phyloP scores from a whole-genome alignment of 2,113 vertebrate species.

The Lichenostomus cassidix region DNA sequence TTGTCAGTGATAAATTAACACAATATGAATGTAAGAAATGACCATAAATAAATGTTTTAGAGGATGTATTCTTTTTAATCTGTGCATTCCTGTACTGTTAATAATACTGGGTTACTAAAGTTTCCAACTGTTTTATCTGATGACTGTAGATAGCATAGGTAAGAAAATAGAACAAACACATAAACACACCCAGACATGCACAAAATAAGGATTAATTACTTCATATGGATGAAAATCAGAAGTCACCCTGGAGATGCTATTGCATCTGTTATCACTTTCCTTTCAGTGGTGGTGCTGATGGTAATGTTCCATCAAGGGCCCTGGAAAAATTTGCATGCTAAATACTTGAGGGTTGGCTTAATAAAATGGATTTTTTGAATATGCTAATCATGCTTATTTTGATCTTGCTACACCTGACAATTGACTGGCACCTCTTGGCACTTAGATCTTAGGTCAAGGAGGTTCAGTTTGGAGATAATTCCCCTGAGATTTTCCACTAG shows the following conservation, averaged over 20 bases:
- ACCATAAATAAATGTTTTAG: neutral
- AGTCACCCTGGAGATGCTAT: conserved; percentile 36
- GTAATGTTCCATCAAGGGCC: neutral
- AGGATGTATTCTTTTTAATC: neutral
- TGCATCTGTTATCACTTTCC: conserved; percentile 34
- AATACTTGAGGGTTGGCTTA: conserved; percentile 11
- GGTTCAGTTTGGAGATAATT: neutral
- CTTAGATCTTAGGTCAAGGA: neutral
- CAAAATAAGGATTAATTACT: conserved; percentile 32
- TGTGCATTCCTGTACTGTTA: neutral
- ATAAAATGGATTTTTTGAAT: conserved; percentile 34
- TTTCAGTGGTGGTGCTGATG: neutral
- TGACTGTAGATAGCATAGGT: neutral
- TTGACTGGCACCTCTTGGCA: neutral
- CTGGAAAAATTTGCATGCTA: conserved; percentile 40
- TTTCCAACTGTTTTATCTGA: neutral
- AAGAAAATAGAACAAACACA: neutral
- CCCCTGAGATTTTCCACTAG: neutral
- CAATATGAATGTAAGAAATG: neutral
- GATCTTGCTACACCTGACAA: neutral
- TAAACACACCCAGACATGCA: neutral
- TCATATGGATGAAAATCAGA: conserved; percentile 33
- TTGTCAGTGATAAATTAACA: neutral
- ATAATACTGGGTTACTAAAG: neutral
- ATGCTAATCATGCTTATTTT: neutral